A percentile compares a stretch with the other conserved stretches of the same genome.
phyloP scores from a whole-genome alignment of 2,888 invertebrate genomes.

The Oligia latruncula region DNA sequence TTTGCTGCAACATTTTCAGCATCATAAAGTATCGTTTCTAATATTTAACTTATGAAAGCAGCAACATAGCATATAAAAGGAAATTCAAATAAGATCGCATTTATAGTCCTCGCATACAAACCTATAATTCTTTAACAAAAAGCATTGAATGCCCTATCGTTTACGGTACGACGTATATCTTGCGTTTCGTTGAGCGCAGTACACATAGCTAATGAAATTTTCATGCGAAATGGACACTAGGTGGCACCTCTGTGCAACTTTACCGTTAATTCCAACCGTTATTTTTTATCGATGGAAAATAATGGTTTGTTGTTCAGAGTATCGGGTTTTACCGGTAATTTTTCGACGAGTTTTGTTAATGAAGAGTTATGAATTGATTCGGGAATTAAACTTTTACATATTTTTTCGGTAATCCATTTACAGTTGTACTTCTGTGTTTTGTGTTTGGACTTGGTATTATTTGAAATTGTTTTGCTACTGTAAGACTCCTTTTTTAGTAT shows the following conservation, averaged over 20 bases:
- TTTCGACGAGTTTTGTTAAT: conserved; percentile 34
- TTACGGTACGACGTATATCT: conserved; percentile 57
- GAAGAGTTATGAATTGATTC: conserved; percentile 49
- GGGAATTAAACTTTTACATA: not conserved
- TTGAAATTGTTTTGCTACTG: not conserved
- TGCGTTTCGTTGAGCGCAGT: conserved; percentile 36
- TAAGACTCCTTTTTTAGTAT: not conserved
- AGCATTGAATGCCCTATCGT: conserved; percentile 59
- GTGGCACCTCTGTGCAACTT: conserved; percentile 58
- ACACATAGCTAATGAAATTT: conserved; percentile 83
- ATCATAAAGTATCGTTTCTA: not conserved
- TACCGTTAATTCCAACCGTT: conserved; percentile 46
- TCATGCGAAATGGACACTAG: conserved; percentile 77
- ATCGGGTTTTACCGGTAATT: conserved; percentile 10
- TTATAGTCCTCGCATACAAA: not conserved
- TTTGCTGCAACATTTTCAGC: not conserved
- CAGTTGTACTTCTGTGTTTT: conserved; percentile 7
- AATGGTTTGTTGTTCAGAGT: conserved; percentile 56
- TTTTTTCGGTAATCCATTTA: conserved; percentile 29
- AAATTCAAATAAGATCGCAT: not conserved
- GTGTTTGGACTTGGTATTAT: not conserved
- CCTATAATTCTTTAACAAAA: not conserved
- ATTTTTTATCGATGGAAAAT: conserved; percentile 59
- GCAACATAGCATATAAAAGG: not conserved
- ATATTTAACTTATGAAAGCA: not conserved